Base-by-base conservation (phyloP, 2,888 invertebrate genomes). In the Limnephilus rhombicus region DNA sequence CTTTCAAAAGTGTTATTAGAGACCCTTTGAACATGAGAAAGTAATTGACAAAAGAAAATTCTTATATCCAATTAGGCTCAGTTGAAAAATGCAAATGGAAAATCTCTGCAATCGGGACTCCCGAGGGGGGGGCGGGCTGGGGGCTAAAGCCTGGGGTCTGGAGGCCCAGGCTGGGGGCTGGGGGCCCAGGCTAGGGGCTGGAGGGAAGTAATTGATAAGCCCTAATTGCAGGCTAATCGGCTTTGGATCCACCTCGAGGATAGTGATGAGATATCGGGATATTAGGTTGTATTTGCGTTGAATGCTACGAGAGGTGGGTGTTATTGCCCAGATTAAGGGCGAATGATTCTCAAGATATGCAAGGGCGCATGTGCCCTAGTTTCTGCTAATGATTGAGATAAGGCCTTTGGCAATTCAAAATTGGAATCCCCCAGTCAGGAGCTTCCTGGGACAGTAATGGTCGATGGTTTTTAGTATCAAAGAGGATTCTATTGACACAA, bases 11-110 rank as follows among this genome's bases (percentile, higher is more conserved):
- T 18, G 68, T 89, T 89, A 89, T 89, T 89, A 89, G 37, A 24
- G 37, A 13, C 88, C 41, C 24, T 89, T 89, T 80, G 29, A 86
- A 80, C 24, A 89, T 80, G 34, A 80, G 41, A 80, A 89, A 89
- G 80, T 89, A 89, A 89, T 89, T 89, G 88, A 89, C 80, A 89
- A 89, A 89, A 89, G 88, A 89, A 80, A 24, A 41, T 89, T 89
- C 80, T n/a, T 41, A 88, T 80, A 80, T 89, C 88, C 88, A 80
- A 80, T 89, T 89, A 34, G 80, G n/a, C 29, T 15, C 41, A 41
- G 9, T 68, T 68, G 68, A 68, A 89, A 89, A 89, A 89, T 89
- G 80, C 80, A 89, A 89, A 89, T 89, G 41, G 49, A 53, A 87
- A 29, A 18, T 18, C 31, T 18, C 2, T 87, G 86, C 86, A 87